Evolutionary conservation across 2,113 vertebrate genomes (phyloP).

Genomic region (Calypte anna): DNA sequence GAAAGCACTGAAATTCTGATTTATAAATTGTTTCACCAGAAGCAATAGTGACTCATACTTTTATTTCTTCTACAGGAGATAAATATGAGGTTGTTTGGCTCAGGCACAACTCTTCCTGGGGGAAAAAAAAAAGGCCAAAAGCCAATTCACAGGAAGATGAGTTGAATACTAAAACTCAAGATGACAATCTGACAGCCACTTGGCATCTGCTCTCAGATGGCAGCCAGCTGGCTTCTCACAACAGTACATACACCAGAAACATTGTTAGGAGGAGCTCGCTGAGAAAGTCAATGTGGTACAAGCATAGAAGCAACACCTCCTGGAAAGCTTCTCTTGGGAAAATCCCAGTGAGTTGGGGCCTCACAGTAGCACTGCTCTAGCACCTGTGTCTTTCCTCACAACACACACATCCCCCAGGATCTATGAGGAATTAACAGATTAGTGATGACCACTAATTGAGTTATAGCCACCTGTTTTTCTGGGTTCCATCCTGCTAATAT

Average conservation of each 20-base stretch:
- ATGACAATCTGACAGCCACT: constrained; percentile 70
- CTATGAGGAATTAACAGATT: background rate
- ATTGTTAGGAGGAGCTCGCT: constrained; percentile 38
- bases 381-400: background rate
- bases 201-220: constrained; percentile 66
- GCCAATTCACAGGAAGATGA: constrained; percentile 41
- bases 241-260: constrained; percentile 31
- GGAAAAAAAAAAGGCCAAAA: constrained; percentile 43
- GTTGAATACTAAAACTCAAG: constrained; percentile 45
- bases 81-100: constrained; percentile 46
- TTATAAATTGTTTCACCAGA: constrained; percentile 30
- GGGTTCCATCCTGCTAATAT: background rate
- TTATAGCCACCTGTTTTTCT: background rate
- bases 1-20: background rate
- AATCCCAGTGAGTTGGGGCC: background rate
- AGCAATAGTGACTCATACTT: constrained; percentile 30
- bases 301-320: background rate
- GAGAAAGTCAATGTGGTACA: background rate
- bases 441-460: background rate
- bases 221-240: constrained; percentile 67
- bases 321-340: background rate
- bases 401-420: fast-evolving
- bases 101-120: background rate
- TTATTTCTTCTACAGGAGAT: constrained; percentile 8
- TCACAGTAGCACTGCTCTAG: background rate